Conservation (phyloP, 2,113 vertebrate genomes). For the Chamaetylas fuelleborni region DNA sequence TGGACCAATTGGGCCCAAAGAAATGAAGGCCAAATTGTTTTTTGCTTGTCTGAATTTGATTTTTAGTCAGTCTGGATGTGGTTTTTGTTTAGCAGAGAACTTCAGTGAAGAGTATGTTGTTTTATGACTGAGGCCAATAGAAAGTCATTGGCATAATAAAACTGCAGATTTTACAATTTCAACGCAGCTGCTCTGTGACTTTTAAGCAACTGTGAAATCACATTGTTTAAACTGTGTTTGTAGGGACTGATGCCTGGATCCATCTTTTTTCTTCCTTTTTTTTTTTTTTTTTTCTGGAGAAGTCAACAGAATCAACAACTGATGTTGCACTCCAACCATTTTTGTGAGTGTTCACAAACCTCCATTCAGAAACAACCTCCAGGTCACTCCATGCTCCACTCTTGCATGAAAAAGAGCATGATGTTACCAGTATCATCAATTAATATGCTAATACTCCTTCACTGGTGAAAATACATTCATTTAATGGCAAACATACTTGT, state of each 20-base stretch:
- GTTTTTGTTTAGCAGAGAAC: slow-evolving; percentile 65
- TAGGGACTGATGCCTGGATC: slow-evolving; percentile 37
- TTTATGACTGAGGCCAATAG: slow-evolving; percentile 60
- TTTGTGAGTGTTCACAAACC: neutral
- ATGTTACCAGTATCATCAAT: neutral
- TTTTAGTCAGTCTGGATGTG: slow-evolving; percentile 61
- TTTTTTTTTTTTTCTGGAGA: neutral
- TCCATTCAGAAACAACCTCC: neutral
- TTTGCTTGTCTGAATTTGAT: slow-evolving; percentile 39
- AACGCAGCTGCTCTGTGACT: slow-evolving; percentile 59
- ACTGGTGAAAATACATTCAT: neutral
- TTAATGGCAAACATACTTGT: neutral
- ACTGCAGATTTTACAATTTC: slow-evolving; percentile 65
- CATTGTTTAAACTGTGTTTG: slow-evolving; percentile 67
- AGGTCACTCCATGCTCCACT: neutral
- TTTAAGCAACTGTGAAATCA: slow-evolving; percentile 72
- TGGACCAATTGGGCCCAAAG: neutral
- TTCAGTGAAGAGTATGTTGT: slow-evolving; percentile 59
- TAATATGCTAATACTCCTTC: neutral
- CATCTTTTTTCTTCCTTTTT: neutral
- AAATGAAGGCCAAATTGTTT: slow-evolving; percentile 21
- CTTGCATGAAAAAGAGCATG: neutral
- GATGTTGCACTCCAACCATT: neutral
- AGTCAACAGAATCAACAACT: slow-evolving; percentile 12
- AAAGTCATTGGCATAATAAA: slow-evolving; percentile 62